Base-by-base conservation (phyloP, 2,888 invertebrate genomes). In the Nemotelus pantherinus region DNA sequence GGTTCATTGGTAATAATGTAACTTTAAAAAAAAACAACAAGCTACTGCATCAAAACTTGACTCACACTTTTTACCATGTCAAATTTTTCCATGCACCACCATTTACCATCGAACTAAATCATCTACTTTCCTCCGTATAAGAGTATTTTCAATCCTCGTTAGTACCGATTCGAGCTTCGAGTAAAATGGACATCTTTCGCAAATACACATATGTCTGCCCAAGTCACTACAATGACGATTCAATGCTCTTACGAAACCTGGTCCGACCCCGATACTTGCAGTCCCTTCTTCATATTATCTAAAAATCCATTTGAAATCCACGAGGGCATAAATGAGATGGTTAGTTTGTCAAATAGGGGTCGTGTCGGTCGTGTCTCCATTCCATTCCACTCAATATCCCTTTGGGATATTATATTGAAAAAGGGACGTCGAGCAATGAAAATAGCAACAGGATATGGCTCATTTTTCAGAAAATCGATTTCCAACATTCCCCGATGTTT, bases 391-490 rank as follows among this genome's bases (percentile, higher is more conserved):
- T 70, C 43, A 10, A 70, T 53, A 70, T 60, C 63, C 60, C 39
- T 58, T 47, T 48, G 74, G 74, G 74, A 60, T 74, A 71, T 55
- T 68, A 55, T 48, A 71, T 55, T 53, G 71, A 71, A 71, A 65
- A 45, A 6, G 65, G 25, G 65, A 45, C 3, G 10, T 65, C 5
- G 68, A 68, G 9, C 10, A n/a, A 39, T n/a, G 41, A 48, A 57
- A 72, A 45, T 43, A 72, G 72, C 72, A 74, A 60, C 74, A 74
- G 74, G 74, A 74, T 74, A 74, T 63, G 74, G 45, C 47, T 47
- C 65, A 65, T 65, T 65, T 65, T 43, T 9, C 7, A 65, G 25
- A 65, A 65, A 65, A 65, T 47, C 65, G 65, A 65, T 65, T 65
- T 4, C 6, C 2, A 65, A 9, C 65, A 63, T 43, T 65, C 47